A percentile compares a stretch with the other conserved stretches of the same genome.
These are phyloP conservation scores for Drosophila nannoptera DNA, from an alignment of 1,140 invertebrate species.

Conservation along the genomic window DNA sequence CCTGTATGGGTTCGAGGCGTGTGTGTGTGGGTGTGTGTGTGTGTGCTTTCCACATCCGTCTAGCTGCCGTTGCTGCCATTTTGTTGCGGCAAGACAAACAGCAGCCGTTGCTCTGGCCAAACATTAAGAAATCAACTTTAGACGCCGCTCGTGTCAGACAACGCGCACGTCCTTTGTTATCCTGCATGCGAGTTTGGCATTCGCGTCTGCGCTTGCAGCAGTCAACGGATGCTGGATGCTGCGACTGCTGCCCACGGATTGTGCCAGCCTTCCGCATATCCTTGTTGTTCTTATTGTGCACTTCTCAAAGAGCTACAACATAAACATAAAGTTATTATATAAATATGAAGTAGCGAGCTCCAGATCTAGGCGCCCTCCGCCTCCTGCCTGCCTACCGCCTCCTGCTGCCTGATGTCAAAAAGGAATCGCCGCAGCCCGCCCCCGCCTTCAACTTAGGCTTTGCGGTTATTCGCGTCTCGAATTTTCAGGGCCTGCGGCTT, in stretches of 20 bases:
- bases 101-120: constrained; percentile 56
- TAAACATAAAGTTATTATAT: constrained; percentile 76
- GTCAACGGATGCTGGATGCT: constrained; percentile 1
- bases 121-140: constrained; percentile 77
- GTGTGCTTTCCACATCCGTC: constrained; percentile 44
- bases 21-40: constrained; percentile 19
- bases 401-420: neutral
- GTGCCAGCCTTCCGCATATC: constrained; percentile 26
- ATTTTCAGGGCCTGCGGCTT: constrained; percentile 18
- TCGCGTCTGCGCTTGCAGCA: neutral
- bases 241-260: constrained; percentile 41
- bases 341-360: constrained; percentile 61
- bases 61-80: constrained; percentile 54
- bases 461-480: constrained; percentile 11
- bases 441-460: constrained; percentile 39
- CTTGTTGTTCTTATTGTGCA: constrained; percentile 27
- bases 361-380: constrained; percentile 11
- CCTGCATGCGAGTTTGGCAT: constrained; percentile 31
- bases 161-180: constrained; percentile 67
- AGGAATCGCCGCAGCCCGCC: constrained; percentile 29
- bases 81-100: constrained; percentile 67
- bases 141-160: constrained; percentile 51
- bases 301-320: constrained; percentile 65
- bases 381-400: neutral
- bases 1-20: neutral